Percentiles rank a stretch among this genome's conserved stretches.
Conservation (phyloP, 2,888 invertebrate genomes). For the Labia minor region DNA sequence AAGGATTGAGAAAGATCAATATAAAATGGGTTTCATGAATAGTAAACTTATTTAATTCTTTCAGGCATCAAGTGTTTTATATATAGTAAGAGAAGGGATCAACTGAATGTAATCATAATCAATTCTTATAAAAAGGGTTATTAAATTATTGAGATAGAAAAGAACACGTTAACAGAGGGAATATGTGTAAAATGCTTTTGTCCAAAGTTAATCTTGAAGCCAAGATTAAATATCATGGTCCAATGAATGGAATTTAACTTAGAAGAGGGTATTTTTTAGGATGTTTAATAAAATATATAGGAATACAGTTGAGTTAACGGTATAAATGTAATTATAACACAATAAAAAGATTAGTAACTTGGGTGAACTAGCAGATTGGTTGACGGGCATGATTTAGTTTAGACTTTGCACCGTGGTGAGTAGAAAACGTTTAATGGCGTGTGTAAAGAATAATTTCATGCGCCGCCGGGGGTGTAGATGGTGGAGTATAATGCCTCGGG, state of each 20-base stretch:
- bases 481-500: neutral
- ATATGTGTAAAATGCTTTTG: too few relatives aligned
- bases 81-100: too few relatives aligned
- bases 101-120: too few relatives aligned
- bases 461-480: slow-evolving; percentile 20
- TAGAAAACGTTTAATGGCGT: slow-evolving; percentile 22
- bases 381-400: neutral
- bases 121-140: too few relatives aligned
- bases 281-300: neutral
- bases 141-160: too few relatives aligned
- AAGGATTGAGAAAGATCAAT: too few relatives aligned
- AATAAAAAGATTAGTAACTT: slow-evolving; percentile 2
- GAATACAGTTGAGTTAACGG: neutral
- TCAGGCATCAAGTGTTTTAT: too few relatives aligned
- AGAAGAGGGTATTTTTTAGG: neutral
- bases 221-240: too few relatives aligned
- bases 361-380: neutral
- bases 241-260: neutral
- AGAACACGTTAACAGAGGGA: too few relatives aligned
- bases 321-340: slow-evolving; percentile 2
- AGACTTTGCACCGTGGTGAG: slow-evolving; percentile 1
- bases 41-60: too few relatives aligned
- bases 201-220: too few relatives aligned
- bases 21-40: too few relatives aligned
- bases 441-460: slow-evolving; percentile 26